Percentiles rank a stretch among this genome's conserved stretches.
Conservation (phyloP, 1,140 invertebrate genomes). For the Campoletis sonorensis region DNA sequence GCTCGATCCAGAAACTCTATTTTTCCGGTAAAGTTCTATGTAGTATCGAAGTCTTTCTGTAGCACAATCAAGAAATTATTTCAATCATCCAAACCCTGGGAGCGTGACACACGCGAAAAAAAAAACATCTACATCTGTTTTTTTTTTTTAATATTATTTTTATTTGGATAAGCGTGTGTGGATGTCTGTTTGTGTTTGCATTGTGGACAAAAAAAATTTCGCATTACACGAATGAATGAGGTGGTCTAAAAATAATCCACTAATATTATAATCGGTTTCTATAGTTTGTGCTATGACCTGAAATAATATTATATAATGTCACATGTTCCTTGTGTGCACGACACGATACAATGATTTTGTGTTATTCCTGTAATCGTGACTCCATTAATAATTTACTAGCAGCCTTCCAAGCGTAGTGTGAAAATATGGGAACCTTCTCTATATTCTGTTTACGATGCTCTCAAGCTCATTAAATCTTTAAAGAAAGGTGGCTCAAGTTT, state of each 20-base stretch:
- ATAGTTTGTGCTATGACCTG: background rate
- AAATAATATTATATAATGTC: background rate
- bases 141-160: too few relatives aligned
- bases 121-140: too few relatives aligned
- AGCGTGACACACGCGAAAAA: conserved; percentile 1
- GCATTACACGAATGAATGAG: background rate
- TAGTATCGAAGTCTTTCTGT: background rate
- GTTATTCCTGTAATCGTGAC: background rate
- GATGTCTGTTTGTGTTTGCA: background rate
- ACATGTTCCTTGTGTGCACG: background rate
- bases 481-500: too few relatives aligned
- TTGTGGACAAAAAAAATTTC: background rate
- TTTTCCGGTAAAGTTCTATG: conserved; percentile 65
- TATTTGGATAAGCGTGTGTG: background rate
- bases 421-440: too few relatives aligned
- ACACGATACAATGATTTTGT: background rate
- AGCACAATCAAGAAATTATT: background rate
- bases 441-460: too few relatives aligned
- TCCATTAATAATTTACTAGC: background rate
- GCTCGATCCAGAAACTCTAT: conserved; percentile 70
- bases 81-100: background rate
- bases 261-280: background rate
- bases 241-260: conserved; percentile 13
- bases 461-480: too few relatives aligned
- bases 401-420: too few relatives aligned